These are phyloP conservation scores for Pachliopta kotzebuea DNA, from an alignment of 2,888 invertebrate species.

Conservation along the genomic window DNA sequence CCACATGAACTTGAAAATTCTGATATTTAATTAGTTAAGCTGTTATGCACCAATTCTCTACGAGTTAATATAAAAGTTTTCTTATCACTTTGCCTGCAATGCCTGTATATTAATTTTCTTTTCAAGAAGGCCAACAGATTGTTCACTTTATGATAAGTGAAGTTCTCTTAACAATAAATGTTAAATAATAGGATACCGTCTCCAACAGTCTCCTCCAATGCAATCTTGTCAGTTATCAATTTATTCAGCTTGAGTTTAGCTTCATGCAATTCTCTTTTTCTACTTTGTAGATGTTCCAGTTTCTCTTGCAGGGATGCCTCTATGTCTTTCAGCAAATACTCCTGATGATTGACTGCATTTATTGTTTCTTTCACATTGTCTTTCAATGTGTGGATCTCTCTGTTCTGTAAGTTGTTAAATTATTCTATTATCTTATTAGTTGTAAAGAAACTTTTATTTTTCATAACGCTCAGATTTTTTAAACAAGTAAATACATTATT, in stretches of 20 bases:
- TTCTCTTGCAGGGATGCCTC: slow-evolving; percentile 62
- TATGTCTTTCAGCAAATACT: slow-evolving; percentile 59
- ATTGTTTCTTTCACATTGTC: slow-evolving; percentile 57
- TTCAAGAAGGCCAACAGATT: too few relatives aligned
- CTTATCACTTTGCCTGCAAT: too few relatives aligned
- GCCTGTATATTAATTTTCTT: too few relatives aligned
- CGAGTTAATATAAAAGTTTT: too few relatives aligned
- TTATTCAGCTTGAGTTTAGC: slow-evolving; percentile 74
- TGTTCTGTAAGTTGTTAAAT: slow-evolving; percentile 43
- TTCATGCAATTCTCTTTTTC: slow-evolving; percentile 71
- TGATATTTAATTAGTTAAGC: too few relatives aligned
- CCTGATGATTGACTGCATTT: slow-evolving; percentile 52
- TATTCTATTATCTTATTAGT: background rate
- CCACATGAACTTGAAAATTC: too few relatives aligned
- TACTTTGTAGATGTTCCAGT: slow-evolving; percentile 68
- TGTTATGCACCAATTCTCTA: too few relatives aligned
- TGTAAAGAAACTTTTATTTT: background rate
- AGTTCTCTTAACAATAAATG: too few relatives aligned
- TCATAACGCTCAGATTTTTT: too few relatives aligned
- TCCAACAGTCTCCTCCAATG: slow-evolving; percentile 66
- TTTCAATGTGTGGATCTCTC: slow-evolving; percentile 56
- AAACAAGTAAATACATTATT: too few relatives aligned
- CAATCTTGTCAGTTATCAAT: slow-evolving; percentile 67
- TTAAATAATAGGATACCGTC: slow-evolving; percentile 56
- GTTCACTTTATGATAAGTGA: too few relatives aligned